Conservation (phyloP, 2,888 invertebrate species). For the Tetropium fuscum region DNA sequence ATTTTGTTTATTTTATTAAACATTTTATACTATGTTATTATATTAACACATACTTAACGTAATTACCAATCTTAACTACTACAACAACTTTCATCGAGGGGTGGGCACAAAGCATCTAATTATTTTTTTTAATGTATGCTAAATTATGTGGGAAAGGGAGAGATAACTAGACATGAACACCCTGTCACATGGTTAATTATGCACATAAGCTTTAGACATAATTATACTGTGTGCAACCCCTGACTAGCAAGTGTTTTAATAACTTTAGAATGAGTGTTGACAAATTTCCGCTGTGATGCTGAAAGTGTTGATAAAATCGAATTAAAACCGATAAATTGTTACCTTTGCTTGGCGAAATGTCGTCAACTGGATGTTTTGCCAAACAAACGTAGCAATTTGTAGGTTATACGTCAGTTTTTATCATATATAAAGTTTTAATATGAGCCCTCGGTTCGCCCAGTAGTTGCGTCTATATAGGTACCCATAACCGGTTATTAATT, state of each 20-base stretch:
- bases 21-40: conserved; percentile 12
- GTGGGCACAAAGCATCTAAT: background rate
- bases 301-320: too few relatives aligned
- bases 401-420: too few relatives aligned
- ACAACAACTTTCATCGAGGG: background rate
- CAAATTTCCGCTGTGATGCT: too few relatives aligned
- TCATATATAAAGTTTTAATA: too few relatives aligned
- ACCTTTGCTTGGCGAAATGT: too few relatives aligned
- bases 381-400: too few relatives aligned
- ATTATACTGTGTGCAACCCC: background rate
- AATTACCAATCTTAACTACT: conserved; percentile 3
- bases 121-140: conserved; percentile 17
- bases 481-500: too few relatives aligned
- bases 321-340: too few relatives aligned
- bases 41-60: conserved; percentile 12
- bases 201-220: background rate
- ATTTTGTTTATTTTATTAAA: conserved; percentile 18
- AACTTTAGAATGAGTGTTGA: too few relatives aligned
- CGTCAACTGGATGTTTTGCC: too few relatives aligned
- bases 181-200: conserved; percentile 4
- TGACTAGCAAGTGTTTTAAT: background rate
- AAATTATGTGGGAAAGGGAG: conserved; percentile 22
- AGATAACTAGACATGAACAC: conserved; percentile 9
- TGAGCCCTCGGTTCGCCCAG: too few relatives aligned
- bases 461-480: too few relatives aligned